Evolutionary conservation across 2,113 vertebrate species (phyloP).

Genomic region (Bubo blakistoni): DNA sequence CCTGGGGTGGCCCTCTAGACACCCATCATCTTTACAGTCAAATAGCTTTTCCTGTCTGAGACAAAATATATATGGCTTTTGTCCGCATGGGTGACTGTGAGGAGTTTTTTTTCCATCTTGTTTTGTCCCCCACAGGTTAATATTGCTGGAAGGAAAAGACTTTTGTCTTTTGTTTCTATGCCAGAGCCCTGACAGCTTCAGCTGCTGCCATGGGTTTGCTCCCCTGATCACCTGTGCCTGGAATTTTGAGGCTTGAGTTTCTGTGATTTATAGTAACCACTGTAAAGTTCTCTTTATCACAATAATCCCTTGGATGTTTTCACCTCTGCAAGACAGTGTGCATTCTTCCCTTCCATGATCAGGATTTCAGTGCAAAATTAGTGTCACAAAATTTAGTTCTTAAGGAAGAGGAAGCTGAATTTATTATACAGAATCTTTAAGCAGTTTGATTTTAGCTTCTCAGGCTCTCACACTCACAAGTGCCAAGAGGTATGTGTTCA

Average conservation of each 20-base stretch:
- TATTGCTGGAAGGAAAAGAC: background rate
- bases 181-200: background rate
- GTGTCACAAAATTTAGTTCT: background rate
- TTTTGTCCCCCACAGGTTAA: background rate
- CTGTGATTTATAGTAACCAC: background rate
- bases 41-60: background rate
- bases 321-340: rapidly evolving
- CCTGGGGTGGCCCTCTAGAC: background rate
- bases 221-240: background rate
- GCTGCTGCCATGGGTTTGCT: background rate
- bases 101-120: background rate
- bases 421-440: background rate
- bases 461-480: background rate
- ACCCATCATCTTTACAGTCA: background rate
- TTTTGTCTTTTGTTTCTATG: background rate
- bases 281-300: background rate
- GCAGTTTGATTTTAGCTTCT: background rate
- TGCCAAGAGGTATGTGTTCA: background rate
- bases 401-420: background rate
- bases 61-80: background rate
- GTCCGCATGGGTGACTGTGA: rapidly evolving
- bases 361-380: background rate
- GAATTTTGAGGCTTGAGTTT: background rate
- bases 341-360: background rate
- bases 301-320: background rate